Base-by-base conservation (phyloP, 2,113 vertebrate species). In the Piaya cayana region DNA sequence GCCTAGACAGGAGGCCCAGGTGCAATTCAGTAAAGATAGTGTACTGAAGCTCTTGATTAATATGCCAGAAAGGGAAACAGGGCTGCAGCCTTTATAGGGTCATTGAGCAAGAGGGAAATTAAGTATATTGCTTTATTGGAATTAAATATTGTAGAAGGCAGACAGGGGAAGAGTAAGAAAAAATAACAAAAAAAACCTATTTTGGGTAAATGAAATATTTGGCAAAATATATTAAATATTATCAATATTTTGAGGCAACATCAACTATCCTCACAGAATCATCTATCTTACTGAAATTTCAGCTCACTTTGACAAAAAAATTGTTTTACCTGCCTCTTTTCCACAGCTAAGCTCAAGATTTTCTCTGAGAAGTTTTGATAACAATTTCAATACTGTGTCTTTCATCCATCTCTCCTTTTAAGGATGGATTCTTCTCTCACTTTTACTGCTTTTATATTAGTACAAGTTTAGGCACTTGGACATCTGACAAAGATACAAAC, bases 401-500 rank as follows among this genome's bases (percentile, higher is more conserved):
- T 79, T 75, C 15, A 52, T 70, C 14, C 8, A 67, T 50, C 32
- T 77, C 63, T 88, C 32, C 26, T 90, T 90, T 83, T 70, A 63
- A 86, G 37, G 6, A 6, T 72, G 67, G 14, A 88, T 74, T 14
- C 30, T 85, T 87, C 39, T 74, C 56, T 88, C 27, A 18, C 11
- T 93, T 36, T 89, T 82, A 34, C 34, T 72, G 47, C 22, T 88
- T 93, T 88, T 83, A 17, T 80, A 77, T 55, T 59, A 67, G 42
- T 59, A 86, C 21, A 53, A 62, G 36, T 72, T 82, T 14, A 83
- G 55, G 55, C 12, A 60, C 62, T 94, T 90, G 88, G 34, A 70
- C 67, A 72, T 25, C 70, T 80, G 92, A 91, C 67, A 80, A 86
- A 95, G 75, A 79, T 15, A 67, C 52, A 75, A 49, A 71, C 32